Conservation (phyloP, 2,113 vertebrate species). For the Onychostruthus taczanowskii region DNA sequence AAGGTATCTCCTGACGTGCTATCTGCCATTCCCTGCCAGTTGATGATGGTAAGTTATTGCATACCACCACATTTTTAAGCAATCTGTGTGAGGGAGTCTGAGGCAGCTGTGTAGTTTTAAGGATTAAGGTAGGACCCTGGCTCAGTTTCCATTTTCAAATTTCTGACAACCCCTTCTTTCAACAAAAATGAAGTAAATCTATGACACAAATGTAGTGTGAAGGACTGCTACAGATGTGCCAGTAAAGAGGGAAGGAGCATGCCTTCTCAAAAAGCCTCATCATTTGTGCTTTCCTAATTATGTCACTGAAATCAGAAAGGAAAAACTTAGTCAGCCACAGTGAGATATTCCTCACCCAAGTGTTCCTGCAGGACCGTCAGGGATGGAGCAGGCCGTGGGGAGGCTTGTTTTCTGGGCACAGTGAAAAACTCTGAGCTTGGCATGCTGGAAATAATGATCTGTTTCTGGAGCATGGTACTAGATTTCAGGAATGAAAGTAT, state of each 20-base stretch:
- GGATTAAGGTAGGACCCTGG: constrained; percentile 47
- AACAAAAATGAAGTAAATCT: constrained; percentile 49
- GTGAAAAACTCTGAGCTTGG: background rate
- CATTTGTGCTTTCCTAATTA: constrained; percentile 21
- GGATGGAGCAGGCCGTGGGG: background rate
- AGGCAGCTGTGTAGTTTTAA: constrained; percentile 45
- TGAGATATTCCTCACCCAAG: background rate
- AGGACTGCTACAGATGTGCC: constrained; percentile 13
- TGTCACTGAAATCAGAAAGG: constrained; percentile 4
- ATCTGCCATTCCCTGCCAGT: background rate
- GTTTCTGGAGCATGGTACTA: background rate
- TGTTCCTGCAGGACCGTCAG: background rate
- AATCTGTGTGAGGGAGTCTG: background rate
- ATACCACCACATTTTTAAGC: background rate
- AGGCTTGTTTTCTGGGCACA: background rate
- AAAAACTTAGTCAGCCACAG: background rate
- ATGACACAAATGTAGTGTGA: background rate
- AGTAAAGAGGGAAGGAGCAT: background rate
- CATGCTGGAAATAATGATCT: background rate
- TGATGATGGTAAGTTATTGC: background rate
- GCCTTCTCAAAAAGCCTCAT: background rate
- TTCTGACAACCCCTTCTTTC: constrained; percentile 48
- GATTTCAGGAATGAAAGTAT: background rate
- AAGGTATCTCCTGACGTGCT: background rate
- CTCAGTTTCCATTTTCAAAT: constrained; percentile 9